Evolutionary conservation across 2,113 vertebrate species (phyloP).

Genomic region (Galeopterus variegatus): DNA sequence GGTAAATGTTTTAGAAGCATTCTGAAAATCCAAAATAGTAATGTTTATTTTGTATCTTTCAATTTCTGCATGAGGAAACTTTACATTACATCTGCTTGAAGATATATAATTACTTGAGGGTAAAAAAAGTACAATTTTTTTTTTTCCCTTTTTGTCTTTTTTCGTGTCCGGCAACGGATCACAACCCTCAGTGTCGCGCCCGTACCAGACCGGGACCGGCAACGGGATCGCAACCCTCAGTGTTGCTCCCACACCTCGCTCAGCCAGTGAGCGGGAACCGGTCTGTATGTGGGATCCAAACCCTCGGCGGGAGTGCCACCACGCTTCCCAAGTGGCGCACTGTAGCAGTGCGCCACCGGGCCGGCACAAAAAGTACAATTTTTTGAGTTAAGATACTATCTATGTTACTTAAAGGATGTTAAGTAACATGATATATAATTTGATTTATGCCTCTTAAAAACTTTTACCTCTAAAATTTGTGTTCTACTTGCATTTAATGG

Average conservation of each 20-base stretch:
- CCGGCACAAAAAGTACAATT: conserved; percentile 15
- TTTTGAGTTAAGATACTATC: conserved; percentile 9
- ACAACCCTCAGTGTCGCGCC: too few relatives aligned
- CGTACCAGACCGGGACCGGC: too few relatives aligned
- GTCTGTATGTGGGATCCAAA: too few relatives aligned
- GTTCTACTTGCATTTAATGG: conserved; percentile 3
- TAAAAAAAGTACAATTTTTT: conserved; percentile 34
- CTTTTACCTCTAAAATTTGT: conserved; percentile 40
- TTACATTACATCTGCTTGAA: conserved; percentile 42
- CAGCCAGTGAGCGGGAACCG: too few relatives aligned
- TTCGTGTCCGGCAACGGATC: too few relatives aligned
- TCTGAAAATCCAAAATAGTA: not conserved
- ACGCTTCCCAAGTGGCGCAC: too few relatives aligned
- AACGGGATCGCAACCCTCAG: too few relatives aligned
- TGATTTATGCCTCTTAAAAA: conserved; percentile 45
- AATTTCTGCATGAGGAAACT: conserved; percentile 29
- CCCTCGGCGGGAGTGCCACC: too few relatives aligned
- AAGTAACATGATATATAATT: conserved; percentile 51
- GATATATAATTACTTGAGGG: not conserved
- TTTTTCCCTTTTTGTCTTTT: too few relatives aligned
- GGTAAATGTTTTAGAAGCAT: not conserved
- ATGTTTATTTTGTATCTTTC: not conserved
- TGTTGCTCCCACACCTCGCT: too few relatives aligned
- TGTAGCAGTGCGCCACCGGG: too few relatives aligned
- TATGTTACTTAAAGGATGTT: conserved; percentile 8